These are phyloP conservation scores for Euwallacea fornicatus DNA, from an alignment of 1,140 invertebrate genomes.

Conservation along the genomic window DNA sequence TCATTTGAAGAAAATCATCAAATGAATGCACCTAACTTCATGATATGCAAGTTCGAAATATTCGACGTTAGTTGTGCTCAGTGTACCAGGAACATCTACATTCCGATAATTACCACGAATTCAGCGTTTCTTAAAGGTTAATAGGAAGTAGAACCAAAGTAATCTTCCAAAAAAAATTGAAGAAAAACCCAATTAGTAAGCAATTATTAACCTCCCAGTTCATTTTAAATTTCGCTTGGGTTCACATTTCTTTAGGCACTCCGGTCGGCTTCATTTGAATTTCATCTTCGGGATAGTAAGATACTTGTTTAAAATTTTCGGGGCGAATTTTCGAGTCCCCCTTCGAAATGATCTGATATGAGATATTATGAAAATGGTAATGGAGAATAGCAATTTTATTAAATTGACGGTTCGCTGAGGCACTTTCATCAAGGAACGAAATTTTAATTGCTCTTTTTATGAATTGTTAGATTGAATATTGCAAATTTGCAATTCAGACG, in stretches of 20 bases:
- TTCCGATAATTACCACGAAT: too few relatives aligned
- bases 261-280: constrained; percentile 27
- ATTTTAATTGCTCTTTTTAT: constrained; percentile 30
- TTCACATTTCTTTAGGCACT: constrained; percentile 33
- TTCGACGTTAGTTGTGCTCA: too few relatives aligned
- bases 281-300: constrained; percentile 27
- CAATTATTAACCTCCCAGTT: constrained; percentile 36
- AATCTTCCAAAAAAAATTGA: constrained; percentile 9
- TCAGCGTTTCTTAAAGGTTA: too few relatives aligned
- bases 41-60: too few relatives aligned
- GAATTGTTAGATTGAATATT: constrained; percentile 9
- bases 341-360: constrained; percentile 27
- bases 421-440: constrained; percentile 24
- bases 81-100: too few relatives aligned
- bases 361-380: constrained; percentile 29
- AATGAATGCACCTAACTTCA: too few relatives aligned
- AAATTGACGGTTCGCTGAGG: constrained; percentile 25
- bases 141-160: too few relatives aligned
- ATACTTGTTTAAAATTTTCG: constrained; percentile 31
- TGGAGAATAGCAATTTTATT: constrained; percentile 28
- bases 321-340: constrained; percentile 13
- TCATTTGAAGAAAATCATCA: too few relatives aligned
- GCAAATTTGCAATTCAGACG: background rate
- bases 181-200: constrained; percentile 37
- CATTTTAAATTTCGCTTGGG: constrained; percentile 34